Conservation (phyloP, 2,113 vertebrate genomes). For the Meriones unguiculatus region DNA sequence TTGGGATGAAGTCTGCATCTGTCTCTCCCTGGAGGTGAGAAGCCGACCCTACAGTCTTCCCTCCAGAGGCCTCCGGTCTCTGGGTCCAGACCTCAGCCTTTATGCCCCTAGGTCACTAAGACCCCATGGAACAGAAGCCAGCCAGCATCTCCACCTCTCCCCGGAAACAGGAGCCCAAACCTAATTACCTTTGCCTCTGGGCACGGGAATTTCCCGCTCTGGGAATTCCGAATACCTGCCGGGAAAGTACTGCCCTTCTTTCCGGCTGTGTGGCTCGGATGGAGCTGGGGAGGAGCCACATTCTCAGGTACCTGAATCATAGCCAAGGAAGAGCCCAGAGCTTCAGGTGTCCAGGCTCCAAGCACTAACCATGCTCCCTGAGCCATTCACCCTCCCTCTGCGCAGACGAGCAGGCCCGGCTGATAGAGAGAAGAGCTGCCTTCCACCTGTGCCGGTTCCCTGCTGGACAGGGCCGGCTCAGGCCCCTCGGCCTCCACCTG, state of each 20-base stretch:
- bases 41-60: neutral
- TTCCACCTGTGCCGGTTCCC: too few relatives aligned
- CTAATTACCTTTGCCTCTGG: slow-evolving; percentile 63
- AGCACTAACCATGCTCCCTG: neutral
- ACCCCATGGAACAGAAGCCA: slow-evolving; percentile 23
- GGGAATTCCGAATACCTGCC: slow-evolving; percentile 75
- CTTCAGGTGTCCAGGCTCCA: slow-evolving; percentile 13
- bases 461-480: neutral
- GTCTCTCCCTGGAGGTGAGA: neutral
- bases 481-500: too few relatives aligned
- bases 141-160: neutral
- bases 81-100: neutral
- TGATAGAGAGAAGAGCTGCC: neutral
- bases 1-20: neutral
- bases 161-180: slow-evolving; percentile 6
- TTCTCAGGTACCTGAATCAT: slow-evolving; percentile 76
- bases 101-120: neutral
- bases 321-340: slow-evolving; percentile 68
- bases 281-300: neutral
- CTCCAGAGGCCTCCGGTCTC: neutral
- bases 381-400: neutral
- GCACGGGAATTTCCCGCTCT: slow-evolving; percentile 73
- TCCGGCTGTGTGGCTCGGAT: slow-evolving; percentile 46
- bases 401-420: too few relatives aligned
- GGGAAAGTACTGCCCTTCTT: slow-evolving; percentile 74